A percentile compares a stretch with the other conserved stretches of the same genome.
These are phyloP conservation scores for Piscicola geometra DNA, from an alignment of 2,888 invertebrate species.

Conservation along the genomic window DNA sequence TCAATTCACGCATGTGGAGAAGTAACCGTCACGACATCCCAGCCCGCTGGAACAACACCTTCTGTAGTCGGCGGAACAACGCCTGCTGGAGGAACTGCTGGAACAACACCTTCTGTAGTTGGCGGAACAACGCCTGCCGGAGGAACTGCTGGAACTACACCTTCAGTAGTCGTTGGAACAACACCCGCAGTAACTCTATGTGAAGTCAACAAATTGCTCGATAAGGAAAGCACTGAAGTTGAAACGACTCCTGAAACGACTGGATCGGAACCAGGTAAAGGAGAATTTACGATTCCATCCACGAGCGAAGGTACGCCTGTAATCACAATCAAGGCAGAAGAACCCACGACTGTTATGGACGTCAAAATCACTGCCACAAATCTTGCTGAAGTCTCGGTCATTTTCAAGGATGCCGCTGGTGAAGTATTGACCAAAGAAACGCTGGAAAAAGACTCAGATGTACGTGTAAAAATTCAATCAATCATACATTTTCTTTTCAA, in stretches of 20 bases:
- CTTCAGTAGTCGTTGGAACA: too few species aligned
- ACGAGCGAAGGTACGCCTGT: not conserved
- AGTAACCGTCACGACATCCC: too few species aligned
- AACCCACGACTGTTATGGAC: not conserved
- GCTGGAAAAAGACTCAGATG: not conserved
- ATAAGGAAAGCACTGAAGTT: not conserved
- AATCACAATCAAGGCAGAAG: not conserved
- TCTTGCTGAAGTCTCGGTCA: not conserved
- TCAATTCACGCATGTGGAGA: too few species aligned
- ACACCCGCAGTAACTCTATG: not conserved
- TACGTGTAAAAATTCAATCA: too few species aligned
- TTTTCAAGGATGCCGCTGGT: not conserved
- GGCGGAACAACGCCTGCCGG: too few species aligned
- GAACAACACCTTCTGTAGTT: too few species aligned
- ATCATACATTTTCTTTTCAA: too few species aligned
- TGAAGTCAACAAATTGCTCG: not conserved
- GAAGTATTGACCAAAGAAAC: not conserved
- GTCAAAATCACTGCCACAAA: not conserved
- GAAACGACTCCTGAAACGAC: not conserved
- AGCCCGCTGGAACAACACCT: too few species aligned
- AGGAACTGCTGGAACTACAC: too few species aligned
- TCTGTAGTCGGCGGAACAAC: too few species aligned
- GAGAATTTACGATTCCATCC: not conserved
- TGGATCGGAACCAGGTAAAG: not conserved
- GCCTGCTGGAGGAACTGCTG: too few species aligned